Base-by-base conservation (phyloP, 1,140 invertebrate species). In the Aphaenogaster rudis region DNA sequence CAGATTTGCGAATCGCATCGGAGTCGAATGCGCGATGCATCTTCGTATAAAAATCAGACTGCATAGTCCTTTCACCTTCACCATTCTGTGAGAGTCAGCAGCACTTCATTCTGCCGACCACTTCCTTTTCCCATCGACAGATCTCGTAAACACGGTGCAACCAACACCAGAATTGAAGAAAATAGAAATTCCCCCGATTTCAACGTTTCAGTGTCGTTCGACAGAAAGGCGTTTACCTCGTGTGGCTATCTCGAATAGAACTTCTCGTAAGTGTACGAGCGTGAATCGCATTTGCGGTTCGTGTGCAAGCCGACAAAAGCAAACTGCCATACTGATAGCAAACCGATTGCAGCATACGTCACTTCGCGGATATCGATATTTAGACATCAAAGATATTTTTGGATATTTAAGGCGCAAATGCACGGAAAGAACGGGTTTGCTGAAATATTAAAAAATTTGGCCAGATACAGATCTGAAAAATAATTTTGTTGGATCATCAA, bases 101-200 rank as follows among this genome's bases (percentile, higher is more conserved):
- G 28, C 50, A 54, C 28, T 86, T 86, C 79, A 86, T 77, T 79
- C 61, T 33, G 59, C 13, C 64, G 52, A 48, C 42, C 42, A 33
- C 45, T 81, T 85, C 39, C 50, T 81, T 57, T 54, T 33, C 59
- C 77, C 42, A 69, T 86, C 84, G 61, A 52, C 81, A 36, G 33
- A 42, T 0, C 42, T 86, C 84, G 77, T 86, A 86, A 80, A 86
- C 63, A 86, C 71, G 59, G 39, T 36, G 50, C 63, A 67, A 59
- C 42, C 59, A 45, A n/a, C 66, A 50, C 15, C 54, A 15, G 63
- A 79, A 79, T 13, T n/a, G 54, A 39, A 15, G 67, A 54, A 87
- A 86, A 89, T 88, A 80, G 82, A 89, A 88, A 86, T 86, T 86
- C 74, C 66, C 42, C 36, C 74, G 72, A 89, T 88, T 88, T 86